phyloP scores from a whole-genome alignment of 2,113 vertebrate genomes.

The Chloropsis hardwickii region DNA sequence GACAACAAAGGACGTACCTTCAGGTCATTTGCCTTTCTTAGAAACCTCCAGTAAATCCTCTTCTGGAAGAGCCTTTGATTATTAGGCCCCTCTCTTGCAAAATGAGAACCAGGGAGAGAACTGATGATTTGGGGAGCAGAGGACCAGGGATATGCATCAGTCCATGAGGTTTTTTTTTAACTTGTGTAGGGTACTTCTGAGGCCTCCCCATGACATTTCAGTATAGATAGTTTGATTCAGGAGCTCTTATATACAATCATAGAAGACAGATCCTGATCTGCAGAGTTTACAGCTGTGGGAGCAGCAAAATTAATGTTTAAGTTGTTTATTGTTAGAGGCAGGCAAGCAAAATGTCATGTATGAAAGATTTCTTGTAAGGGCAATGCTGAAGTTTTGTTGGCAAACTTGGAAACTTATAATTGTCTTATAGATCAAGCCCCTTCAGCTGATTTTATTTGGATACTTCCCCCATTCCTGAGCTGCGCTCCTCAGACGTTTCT shows the following conservation, averaged over 20 bases:
- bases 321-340: neutral
- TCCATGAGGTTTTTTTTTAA: neutral
- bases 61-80: neutral
- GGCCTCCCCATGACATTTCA: neutral
- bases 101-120: neutral
- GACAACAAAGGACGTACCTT: neutral
- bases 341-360: neutral
- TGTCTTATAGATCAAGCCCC: neutral
- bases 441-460: neutral
- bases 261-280: neutral
- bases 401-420: neutral
- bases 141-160: neutral
- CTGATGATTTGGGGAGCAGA: neutral
- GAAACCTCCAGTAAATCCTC: neutral
- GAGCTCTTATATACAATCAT: neutral
- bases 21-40: neutral
- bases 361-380: neutral
- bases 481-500: accelerated
- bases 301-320: neutral
- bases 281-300: neutral
- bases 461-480: neutral
- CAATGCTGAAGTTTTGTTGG: neutral
- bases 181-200: neutral
- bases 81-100: neutral
- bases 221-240: neutral